These are phyloP conservation scores for Python bivittatus DNA, from an alignment of 2,113 vertebrate genomes.

Conservation along the genomic window DNA sequence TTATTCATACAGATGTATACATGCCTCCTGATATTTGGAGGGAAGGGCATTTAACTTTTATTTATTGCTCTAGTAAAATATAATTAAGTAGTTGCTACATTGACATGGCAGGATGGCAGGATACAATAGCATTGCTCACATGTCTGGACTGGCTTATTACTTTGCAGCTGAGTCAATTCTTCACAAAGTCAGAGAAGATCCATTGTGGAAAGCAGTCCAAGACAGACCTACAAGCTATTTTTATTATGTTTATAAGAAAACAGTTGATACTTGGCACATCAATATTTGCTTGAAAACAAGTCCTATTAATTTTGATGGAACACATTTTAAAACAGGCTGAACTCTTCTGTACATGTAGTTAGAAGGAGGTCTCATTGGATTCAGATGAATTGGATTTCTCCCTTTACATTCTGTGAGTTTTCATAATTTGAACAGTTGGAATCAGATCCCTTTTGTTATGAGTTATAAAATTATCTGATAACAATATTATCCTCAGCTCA, in stretches of 20 bases:
- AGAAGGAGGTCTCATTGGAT: background rate
- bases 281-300: background rate
- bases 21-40: constrained; percentile 58
- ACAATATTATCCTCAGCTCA: background rate
- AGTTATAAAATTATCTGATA: background rate
- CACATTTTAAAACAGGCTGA: background rate
- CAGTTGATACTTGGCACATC: background rate
- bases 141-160: constrained; percentile 28
- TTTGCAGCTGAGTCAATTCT: constrained; percentile 55
- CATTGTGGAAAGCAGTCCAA: constrained; percentile 54
- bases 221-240: constrained; percentile 50
- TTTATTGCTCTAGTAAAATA: constrained; percentile 59
- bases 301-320: constrained; percentile 3
- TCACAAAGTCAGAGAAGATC: constrained; percentile 50
- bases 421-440: background rate
- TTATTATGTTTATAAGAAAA: constrained; percentile 56
- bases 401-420: background rate
- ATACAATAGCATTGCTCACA: background rate
- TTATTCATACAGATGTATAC: constrained; percentile 59
- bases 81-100: constrained; percentile 63
- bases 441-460: background rate
- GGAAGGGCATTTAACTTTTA: constrained; percentile 58
- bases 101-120: constrained; percentile 31
- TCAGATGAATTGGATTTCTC: background rate
- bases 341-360: background rate